Evolutionary conservation across 2,888 invertebrate genomes (phyloP).

Genomic region (Ceratothoa steindachneri): DNA sequence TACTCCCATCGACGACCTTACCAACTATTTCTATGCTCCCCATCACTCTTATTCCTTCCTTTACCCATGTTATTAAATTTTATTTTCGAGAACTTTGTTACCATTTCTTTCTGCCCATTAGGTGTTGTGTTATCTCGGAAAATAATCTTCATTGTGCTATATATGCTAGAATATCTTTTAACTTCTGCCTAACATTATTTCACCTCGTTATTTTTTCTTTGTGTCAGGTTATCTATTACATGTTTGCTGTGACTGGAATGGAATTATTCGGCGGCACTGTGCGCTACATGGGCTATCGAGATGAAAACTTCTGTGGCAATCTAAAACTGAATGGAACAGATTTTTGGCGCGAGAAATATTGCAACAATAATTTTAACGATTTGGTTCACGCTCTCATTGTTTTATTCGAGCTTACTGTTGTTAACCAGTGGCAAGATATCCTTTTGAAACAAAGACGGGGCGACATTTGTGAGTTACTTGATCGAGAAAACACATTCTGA

Average conservation of each 20-base stretch:
- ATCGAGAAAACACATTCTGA: background rate
- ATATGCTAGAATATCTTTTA: background rate
- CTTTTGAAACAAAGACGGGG: too few relatives aligned
- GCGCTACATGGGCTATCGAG: conserved; percentile 24
- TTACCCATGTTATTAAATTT: too few relatives aligned
- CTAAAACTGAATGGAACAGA: conserved; percentile 51
- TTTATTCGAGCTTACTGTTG: conserved; percentile 56
- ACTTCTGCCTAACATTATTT: background rate
- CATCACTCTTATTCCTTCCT: too few relatives aligned
- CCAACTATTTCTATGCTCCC: too few relatives aligned
- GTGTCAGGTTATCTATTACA: conserved; percentile 56
- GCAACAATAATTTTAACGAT: conserved; percentile 57
- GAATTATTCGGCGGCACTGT: conserved; percentile 52
- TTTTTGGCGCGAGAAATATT: conserved; percentile 54
- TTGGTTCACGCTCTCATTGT: conserved; percentile 54
- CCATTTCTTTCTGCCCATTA: too few relatives aligned
- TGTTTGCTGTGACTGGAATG: conserved; percentile 56
- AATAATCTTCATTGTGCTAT: too few relatives aligned
- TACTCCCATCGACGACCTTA: too few relatives aligned
- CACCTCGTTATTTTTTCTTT: too few relatives aligned
- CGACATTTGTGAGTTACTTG: background rate
- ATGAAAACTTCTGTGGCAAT: conserved; percentile 52
- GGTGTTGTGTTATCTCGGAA: too few relatives aligned
- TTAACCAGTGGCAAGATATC: conserved; percentile 57
- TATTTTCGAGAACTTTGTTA: too few relatives aligned